Conservation (phyloP, 2,797 vertebrate genomes). For the Platyrinchus mystaceus region DNA sequence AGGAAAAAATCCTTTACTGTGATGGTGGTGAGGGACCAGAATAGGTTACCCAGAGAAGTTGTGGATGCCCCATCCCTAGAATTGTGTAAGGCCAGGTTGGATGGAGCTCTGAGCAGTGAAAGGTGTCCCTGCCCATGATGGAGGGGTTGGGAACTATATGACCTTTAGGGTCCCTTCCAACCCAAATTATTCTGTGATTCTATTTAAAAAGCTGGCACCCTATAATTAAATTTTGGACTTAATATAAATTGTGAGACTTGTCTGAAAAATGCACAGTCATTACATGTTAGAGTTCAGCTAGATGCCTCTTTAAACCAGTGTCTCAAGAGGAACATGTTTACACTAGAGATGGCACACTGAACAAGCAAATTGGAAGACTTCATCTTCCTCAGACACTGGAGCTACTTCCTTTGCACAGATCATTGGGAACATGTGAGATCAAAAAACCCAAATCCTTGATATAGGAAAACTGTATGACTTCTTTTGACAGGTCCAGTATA, state of each 20-base stretch:
- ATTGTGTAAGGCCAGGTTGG: not conserved
- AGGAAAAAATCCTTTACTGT: not conserved
- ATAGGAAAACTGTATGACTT: not conserved
- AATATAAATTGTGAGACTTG: not conserved
- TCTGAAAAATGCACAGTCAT: not conserved
- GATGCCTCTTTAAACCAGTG: not conserved
- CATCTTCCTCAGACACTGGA: not conserved
- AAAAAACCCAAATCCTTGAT: accelerated
- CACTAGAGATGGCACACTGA: accelerated
- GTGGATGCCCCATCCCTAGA: not conserved
- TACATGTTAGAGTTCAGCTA: not conserved
- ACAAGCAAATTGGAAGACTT: not conserved
- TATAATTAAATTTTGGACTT: not conserved
- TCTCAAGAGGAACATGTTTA: not conserved
- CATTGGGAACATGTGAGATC: accelerated
- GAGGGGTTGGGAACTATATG: not conserved
- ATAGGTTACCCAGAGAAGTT: not conserved
- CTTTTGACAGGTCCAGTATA: not conserved
- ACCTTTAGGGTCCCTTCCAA: not conserved
- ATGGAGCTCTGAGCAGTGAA: not conserved
- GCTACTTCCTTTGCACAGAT: not conserved
- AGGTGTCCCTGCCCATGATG: not conserved
- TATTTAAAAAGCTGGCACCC: not conserved
- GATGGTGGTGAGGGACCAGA: not conserved
- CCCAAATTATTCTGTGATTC: not conserved